Evolutionary conservation across 2,888 invertebrate species (phyloP).

Genomic region (Pteria penguin): DNA sequence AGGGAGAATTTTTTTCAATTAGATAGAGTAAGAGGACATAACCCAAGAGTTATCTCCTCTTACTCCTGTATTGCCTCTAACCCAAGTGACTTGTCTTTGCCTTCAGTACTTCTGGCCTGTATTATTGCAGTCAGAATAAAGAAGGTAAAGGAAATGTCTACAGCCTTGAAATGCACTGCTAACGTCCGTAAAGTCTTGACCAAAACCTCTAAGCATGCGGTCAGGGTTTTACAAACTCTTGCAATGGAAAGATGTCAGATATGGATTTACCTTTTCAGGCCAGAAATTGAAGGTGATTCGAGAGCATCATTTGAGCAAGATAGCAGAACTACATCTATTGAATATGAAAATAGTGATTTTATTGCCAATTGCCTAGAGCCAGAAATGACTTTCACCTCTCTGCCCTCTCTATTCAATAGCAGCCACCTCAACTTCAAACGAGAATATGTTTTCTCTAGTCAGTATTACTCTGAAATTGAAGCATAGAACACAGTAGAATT

Average conservation of each 20-base stretch:
- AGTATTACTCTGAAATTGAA: conserved; percentile 25
- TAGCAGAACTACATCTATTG: conserved; percentile 13
- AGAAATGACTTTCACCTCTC: conserved; percentile 49
- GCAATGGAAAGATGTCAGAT: not conserved
- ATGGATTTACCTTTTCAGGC: conserved; percentile 6
- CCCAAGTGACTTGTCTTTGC: not conserved
- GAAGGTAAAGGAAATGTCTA: not conserved
- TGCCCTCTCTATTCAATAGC: conserved; percentile 55
- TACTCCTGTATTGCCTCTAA: not conserved
- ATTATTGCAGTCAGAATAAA: conserved; percentile 11
- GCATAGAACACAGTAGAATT: conserved; percentile 21
- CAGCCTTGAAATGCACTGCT: not conserved
- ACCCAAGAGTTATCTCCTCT: not conserved
- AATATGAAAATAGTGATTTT: conserved; percentile 33
- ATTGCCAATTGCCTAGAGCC: conserved; percentile 28
- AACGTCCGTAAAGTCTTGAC: not conserved
- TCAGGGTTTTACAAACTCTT: not conserved
- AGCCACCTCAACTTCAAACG: conserved; percentile 50
- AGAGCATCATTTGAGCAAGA: conserved; percentile 31
- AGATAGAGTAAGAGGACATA: not conserved
- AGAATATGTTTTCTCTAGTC: conserved; percentile 35
- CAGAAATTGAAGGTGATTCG: conserved; percentile 6
- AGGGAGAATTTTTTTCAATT: conserved; percentile 1
- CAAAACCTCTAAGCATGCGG: not conserved
- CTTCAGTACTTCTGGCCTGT: not conserved